These are phyloP conservation scores for Tipula helvola DNA, from an alignment of 2,888 invertebrate species.

Conservation along the genomic window DNA sequence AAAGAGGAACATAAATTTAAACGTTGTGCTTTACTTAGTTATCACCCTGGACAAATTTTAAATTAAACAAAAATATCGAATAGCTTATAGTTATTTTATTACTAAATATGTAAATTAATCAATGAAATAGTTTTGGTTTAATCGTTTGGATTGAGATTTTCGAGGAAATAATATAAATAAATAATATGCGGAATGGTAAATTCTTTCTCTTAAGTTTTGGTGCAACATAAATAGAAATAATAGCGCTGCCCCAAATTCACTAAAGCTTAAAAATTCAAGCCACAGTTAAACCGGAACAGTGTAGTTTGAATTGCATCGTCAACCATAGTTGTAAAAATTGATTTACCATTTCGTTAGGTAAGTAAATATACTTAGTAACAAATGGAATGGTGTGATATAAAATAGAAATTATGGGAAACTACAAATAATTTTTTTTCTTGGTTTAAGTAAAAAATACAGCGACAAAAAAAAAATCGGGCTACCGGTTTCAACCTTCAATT, in stretches of 20 bases:
- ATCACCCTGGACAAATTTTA: no score
- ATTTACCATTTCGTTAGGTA: neutral
- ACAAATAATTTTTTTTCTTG: neutral
- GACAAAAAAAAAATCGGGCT: neutral
- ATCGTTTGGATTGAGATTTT: no score
- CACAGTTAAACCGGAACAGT: neutral
- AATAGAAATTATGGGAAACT: neutral
- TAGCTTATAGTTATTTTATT: no score
- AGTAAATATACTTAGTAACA: neutral
- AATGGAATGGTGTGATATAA: neutral
- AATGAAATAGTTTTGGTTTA: no score
- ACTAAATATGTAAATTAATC: no score
- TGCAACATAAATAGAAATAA: neutral
- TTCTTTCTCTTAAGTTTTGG: neutral
- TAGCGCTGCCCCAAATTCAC: neutral
- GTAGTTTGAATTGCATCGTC: neutral
- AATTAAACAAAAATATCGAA: no score
- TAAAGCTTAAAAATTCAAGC: neutral
- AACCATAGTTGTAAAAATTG: neutral
- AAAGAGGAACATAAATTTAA: no score
- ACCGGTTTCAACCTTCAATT: neutral
- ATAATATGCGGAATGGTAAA: no score
- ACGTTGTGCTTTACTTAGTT: no score
- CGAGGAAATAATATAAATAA: no score
- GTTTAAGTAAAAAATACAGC: neutral